Percentiles rank a stretch among this genome's conserved stretches.
phyloP scores from a whole-genome alignment of 2,113 vertebrate genomes.

The Lepus timidus region DNA sequence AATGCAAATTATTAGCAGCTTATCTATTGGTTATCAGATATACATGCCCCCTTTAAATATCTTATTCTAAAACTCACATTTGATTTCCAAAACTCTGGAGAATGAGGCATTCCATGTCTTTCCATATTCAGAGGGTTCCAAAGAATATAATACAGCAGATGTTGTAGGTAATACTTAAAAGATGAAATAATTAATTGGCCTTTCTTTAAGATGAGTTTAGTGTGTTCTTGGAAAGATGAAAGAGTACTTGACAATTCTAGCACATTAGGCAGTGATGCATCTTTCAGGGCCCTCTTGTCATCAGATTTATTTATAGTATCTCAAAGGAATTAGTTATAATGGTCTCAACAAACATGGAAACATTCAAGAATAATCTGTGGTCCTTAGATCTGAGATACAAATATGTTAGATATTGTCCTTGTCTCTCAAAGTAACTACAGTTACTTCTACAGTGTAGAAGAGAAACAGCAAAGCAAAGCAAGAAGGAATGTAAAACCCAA shows the following conservation, averaged over 20 bases:
- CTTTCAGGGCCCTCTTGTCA: not conserved
- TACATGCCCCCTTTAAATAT: not conserved
- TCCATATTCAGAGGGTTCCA: not conserved
- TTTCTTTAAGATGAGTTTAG: slow-evolving; percentile 15
- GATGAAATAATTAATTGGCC: slow-evolving; percentile 28
- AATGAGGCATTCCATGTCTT: not conserved
- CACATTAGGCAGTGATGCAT: not conserved
- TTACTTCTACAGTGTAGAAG: not conserved
- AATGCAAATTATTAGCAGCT: not conserved
- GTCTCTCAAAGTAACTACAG: not conserved
- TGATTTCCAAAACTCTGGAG: slow-evolving; percentile 30
- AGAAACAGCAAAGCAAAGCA: not conserved
- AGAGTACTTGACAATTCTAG: slow-evolving; percentile 14
- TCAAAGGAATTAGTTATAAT: slow-evolving; percentile 44
- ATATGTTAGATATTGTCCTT: not conserved
- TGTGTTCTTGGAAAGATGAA: not conserved
- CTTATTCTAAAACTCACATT: not conserved
- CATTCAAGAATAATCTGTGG: not conserved
- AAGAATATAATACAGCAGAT: slow-evolving; percentile 30
- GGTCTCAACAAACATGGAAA: slow-evolving; percentile 22
- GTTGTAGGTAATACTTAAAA: slow-evolving; percentile 10
- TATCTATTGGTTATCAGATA: not conserved
- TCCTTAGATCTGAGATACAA: not conserved
- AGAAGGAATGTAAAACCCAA: not conserved
- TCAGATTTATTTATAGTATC: slow-evolving; percentile 20